These are phyloP conservation scores for Montifringilla adamsi DNA, from an alignment of 2,113 vertebrate genomes.

Conservation along the genomic window DNA sequence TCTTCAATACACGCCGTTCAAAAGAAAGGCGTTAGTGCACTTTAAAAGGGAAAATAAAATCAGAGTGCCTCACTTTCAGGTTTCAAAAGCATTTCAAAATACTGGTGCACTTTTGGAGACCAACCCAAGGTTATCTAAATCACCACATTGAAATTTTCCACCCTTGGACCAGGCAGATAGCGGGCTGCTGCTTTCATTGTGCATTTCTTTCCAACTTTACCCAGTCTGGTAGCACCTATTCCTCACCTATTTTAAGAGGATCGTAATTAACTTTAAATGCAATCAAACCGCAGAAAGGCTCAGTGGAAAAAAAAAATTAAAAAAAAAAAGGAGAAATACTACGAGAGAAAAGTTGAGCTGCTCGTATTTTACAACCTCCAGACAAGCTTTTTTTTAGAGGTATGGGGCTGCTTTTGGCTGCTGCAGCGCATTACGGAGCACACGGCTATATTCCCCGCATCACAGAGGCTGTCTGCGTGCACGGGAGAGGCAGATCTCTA, in stretches of 20 bases:
- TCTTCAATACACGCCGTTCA: background rate
- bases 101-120: conserved; percentile 47
- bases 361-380: conserved; percentile 65
- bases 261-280: conserved; percentile 32
- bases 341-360: conserved; percentile 42
- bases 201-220: conserved; percentile 42
- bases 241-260: conserved; percentile 60
- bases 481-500: conserved; percentile 8
- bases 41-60: conserved; percentile 37
- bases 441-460: background rate
- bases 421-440: conserved; percentile 29
- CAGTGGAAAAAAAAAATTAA: background rate
- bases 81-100: conserved; percentile 51
- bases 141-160: conserved; percentile 9
- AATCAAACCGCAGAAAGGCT: conserved; percentile 47
- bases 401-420: conserved; percentile 65
- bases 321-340: conserved; percentile 4
- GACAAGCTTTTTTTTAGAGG: conserved; percentile 61
- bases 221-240: conserved; percentile 67
- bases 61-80: background rate
- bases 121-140: conserved; percentile 63
- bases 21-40: conserved; percentile 33
- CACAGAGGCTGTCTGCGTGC: conserved; percentile 28
- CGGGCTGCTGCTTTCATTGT: conserved; percentile 34
- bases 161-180: background rate